Percentiles rank a stretch among this genome's conserved stretches.
These are phyloP conservation scores for Atherinosoma microstoma DNA, from an alignment of 2,797 vertebrate genomes.

Conservation along the genomic window DNA sequence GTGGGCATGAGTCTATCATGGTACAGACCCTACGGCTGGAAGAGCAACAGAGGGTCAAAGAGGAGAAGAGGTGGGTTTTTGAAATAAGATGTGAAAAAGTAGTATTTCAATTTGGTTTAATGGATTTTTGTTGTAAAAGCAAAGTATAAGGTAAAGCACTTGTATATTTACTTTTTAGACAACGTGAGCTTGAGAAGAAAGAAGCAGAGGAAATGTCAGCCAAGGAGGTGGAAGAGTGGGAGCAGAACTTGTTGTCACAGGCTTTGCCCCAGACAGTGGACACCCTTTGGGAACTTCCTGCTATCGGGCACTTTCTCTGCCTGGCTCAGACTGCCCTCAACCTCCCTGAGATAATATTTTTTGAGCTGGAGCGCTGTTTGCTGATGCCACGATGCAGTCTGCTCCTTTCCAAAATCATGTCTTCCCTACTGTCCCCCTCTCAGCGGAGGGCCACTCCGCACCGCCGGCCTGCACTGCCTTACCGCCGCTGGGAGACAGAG, in stretches of 20 bases:
- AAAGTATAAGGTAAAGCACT: slow-evolving; percentile 1
- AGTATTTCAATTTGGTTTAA: not conserved
- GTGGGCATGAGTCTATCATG: slow-evolving; percentile 93
- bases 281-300: slow-evolving; percentile 97
- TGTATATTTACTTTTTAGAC: slow-evolving; percentile 75
- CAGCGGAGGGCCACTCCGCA: slow-evolving; percentile 90
- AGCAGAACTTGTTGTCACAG: slow-evolving; percentile 88
- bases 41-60: slow-evolving; percentile 93
- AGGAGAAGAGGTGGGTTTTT: slow-evolving; percentile 90
- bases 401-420: slow-evolving; percentile 97
- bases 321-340: slow-evolving; percentile 95
- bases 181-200: slow-evolving; percentile 94
- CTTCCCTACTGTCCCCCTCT: slow-evolving; percentile 91
- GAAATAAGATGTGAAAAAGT: not conserved
- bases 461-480: slow-evolving; percentile 89
- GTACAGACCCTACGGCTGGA: slow-evolving; percentile 93
- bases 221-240: slow-evolving; percentile 97
- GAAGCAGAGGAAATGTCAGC: slow-evolving; percentile 95
- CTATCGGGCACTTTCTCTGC: slow-evolving; percentile 97
- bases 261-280: slow-evolving; percentile 89
- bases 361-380: slow-evolving; percentile 96
- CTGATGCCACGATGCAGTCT: slow-evolving; percentile 95
- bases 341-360: slow-evolving; percentile 97
- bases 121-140: slow-evolving; percentile 4
- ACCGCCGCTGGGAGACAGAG: slow-evolving; percentile 93